Conservation (phyloP, 2,888 invertebrate species). For the Pedicia rivosa region DNA sequence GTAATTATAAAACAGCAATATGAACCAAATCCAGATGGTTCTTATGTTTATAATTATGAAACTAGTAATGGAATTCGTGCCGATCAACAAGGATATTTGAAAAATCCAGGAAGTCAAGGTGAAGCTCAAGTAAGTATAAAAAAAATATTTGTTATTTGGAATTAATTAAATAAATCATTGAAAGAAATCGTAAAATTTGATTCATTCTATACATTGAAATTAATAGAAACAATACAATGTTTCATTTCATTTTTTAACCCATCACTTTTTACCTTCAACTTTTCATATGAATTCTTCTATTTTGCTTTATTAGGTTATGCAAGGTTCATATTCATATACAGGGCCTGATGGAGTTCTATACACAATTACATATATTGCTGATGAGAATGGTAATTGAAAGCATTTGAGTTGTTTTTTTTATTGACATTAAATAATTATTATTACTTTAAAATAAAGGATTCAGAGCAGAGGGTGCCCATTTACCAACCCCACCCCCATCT, state of each 20-base stretch:
- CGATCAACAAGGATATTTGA: slow-evolving; percentile 43
- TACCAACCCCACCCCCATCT: slow-evolving; percentile 27
- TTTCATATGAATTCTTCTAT: background rate
- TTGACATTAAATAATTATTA: too few species aligned
- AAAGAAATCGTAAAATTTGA: slow-evolving; percentile 1
- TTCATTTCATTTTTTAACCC: too few species aligned
- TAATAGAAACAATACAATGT: slow-evolving; percentile 26
- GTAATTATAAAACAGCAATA: slow-evolving; percentile 34
- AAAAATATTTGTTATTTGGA: too few species aligned
- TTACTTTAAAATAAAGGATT: too few species aligned
- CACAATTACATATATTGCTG: slow-evolving; percentile 34
- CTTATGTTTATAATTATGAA: slow-evolving; percentile 41
- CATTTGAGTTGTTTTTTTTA: too few species aligned
- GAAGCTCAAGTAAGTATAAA: slow-evolving; percentile 34
- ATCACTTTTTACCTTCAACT: too few species aligned
- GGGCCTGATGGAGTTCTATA: slow-evolving; percentile 40
- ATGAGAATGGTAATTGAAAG: slow-evolving; percentile 34
- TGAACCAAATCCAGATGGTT: slow-evolving; percentile 34
- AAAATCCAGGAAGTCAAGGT: slow-evolving; percentile 38
- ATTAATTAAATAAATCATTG: background rate
- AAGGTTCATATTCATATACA: slow-evolving; percentile 40
- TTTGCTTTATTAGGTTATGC: slow-evolving; percentile 29
- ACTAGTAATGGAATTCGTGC: slow-evolving; percentile 47
- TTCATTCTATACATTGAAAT: slow-evolving; percentile 7
- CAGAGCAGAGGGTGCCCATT: slow-evolving; percentile 28